A percentile compares a stretch with the other conserved stretches of the same genome.
Conservation (phyloP, 2,113 vertebrate genomes). For the Fregata magnificens region DNA sequence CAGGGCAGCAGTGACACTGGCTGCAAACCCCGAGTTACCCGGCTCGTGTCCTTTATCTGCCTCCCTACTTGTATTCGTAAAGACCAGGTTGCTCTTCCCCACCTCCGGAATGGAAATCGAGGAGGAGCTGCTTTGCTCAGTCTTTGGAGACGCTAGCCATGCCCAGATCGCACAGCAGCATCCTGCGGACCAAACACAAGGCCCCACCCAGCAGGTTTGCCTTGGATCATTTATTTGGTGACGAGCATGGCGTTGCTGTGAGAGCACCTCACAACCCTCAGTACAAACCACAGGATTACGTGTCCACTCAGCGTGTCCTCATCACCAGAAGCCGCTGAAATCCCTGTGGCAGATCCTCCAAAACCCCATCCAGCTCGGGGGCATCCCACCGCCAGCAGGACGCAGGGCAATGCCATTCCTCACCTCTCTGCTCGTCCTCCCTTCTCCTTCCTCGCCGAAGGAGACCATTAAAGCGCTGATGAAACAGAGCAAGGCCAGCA, state of each 20-base stretch:
- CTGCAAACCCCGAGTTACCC: neutral
- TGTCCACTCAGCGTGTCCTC: neutral
- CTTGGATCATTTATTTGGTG: neutral
- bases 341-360: neutral
- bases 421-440: neutral
- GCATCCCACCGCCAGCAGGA: neutral
- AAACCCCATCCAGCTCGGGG: neutral
- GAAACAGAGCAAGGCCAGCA: neutral
- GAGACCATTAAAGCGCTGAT: rapidly evolving
- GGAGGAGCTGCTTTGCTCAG: neutral
- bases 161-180: neutral
- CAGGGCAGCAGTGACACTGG: neutral
- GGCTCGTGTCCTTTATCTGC: rapidly evolving
- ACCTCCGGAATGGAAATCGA: neutral
- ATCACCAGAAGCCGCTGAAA: neutral
- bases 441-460: neutral
- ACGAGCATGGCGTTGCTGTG: neutral
- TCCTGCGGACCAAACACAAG: rapidly evolving
- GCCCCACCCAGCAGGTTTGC: neutral
- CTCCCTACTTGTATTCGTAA: neutral
- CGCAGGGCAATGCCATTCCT: rapidly evolving
- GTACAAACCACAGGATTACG: neutral
- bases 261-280: neutral
- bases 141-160: neutral
- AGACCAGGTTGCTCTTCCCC: neutral